These are phyloP conservation scores for Gymnopithys bicolor DNA, from an alignment of 2,797 vertebrate genomes.

Conservation along the genomic window DNA sequence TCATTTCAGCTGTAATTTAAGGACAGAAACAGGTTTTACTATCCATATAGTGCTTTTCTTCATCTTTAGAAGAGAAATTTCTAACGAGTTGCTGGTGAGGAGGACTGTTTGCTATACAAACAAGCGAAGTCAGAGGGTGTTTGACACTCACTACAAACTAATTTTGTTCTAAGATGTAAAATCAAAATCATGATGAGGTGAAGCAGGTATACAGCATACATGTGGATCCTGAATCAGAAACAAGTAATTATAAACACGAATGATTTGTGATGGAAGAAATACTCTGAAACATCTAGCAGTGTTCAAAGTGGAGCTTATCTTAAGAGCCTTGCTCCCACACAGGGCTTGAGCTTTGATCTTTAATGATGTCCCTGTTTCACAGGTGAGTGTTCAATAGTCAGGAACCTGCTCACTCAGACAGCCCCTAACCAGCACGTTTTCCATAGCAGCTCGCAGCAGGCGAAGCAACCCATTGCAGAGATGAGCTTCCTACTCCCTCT, in stretches of 20 bases:
- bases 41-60: neutral
- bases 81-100: neutral
- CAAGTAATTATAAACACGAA: neutral
- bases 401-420: neutral
- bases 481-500: constrained; percentile 51
- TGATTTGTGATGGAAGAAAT: neutral
- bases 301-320: neutral
- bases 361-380: neutral
- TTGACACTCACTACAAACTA: neutral
- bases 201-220: neutral
- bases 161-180: neutral
- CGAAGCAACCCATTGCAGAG: neutral
- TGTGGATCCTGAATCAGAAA: neutral
- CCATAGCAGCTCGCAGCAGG: neutral
- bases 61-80: neutral
- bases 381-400: neutral
- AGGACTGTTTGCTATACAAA: neutral
- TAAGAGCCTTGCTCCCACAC: neutral
- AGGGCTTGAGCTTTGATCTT: neutral
- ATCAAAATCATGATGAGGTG: neutral
- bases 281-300: neutral
- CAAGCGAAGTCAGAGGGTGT: neutral
- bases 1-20: neutral
- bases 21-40: neutral
- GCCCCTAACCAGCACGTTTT: neutral